Evolutionary conservation across 2,888 invertebrate genomes (phyloP).

Genomic region (Eristalis arbustorum): DNA sequence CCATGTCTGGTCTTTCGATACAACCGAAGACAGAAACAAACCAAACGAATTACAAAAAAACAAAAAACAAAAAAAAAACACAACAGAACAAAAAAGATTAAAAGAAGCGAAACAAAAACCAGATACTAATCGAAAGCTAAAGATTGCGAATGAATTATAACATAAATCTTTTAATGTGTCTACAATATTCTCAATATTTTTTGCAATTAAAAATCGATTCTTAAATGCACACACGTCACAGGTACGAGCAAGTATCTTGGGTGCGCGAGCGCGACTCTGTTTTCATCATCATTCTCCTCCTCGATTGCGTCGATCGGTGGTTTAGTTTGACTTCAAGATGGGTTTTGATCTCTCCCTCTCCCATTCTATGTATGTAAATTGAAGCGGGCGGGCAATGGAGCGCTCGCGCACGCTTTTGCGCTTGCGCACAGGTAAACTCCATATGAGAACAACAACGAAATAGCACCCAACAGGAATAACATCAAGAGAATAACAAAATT

Average conservation of each 20-base stretch:
- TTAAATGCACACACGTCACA: conserved; percentile 63
- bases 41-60: conserved; percentile 16
- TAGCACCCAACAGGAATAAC: conserved; percentile 51
- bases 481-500: conserved; percentile 53
- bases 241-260: conserved; percentile 32
- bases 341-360: not conserved
- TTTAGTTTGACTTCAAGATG: not conserved
- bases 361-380: conserved; percentile 52
- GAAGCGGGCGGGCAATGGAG: not conserved
- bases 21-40: not conserved
- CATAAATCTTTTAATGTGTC: conserved; percentile 68
- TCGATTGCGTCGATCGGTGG: not conserved
- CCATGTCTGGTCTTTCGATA: not conserved
- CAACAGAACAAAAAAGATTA: conserved; percentile 27
- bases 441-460: conserved; percentile 32
- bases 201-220: conserved; percentile 69
- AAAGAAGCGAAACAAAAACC: conserved; percentile 38
- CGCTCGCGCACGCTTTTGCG: not conserved
- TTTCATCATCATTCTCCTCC: not conserved
- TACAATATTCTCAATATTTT: conserved; percentile 69
- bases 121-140: conserved; percentile 65
- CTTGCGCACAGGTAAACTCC: conserved; percentile 43
- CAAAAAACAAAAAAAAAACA: too few relatives aligned
- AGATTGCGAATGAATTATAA: conserved; percentile 64
- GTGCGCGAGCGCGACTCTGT: conserved; percentile 6